Base-by-base conservation (phyloP, 2,888 invertebrate genomes). In the Standfussiana lucernea region DNA sequence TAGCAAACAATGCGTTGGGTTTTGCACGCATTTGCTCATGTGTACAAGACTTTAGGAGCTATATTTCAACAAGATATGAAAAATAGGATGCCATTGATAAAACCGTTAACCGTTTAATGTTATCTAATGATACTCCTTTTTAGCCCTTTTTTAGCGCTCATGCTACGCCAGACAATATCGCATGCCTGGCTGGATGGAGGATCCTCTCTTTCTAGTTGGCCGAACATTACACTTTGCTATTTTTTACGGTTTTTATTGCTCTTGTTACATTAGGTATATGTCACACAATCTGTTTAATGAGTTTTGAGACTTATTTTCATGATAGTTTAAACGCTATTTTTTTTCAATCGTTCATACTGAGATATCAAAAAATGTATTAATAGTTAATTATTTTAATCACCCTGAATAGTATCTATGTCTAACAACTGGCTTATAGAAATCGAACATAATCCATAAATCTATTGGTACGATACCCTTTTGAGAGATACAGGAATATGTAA, bases 1-100 rank as follows among this genome's bases (percentile, higher is more conserved):
- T 56, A 68, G 80, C 62, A 56, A 28, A 40, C 32, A 45, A 42
- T 21, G 28, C 45, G 47, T 32, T 59, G 10, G 40, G 6, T 62
- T 24, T 24, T 37, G 18, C 21, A 45, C 21, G 18, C 11, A 47
- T 50, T 50, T 64, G n/a, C 18, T 64, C 21, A 53, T 53, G 42
- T 62, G 18, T 35, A 24, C 1, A 62, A 68, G 21, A 5, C 2
- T 32, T 24, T n/a, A n/a, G 24, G 1, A 32, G 7, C 42, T 32
- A 10, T 2, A 18, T n/a, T 71, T 42, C 3, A 32, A 42, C 4
- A 0, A 40, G 28, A 11, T 4, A 21, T 45, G 13, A 11, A n/a
- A 45, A 47, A 21, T 24, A 6, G 7, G 6, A 28, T 11, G 7
- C 32, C 1, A 32, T 47, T n/a, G 11, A 18, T 40, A 32, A 24